These are phyloP conservation scores for Hedychridium roseum DNA, from an alignment of 2,888 invertebrate genomes.

Conservation along the genomic window DNA sequence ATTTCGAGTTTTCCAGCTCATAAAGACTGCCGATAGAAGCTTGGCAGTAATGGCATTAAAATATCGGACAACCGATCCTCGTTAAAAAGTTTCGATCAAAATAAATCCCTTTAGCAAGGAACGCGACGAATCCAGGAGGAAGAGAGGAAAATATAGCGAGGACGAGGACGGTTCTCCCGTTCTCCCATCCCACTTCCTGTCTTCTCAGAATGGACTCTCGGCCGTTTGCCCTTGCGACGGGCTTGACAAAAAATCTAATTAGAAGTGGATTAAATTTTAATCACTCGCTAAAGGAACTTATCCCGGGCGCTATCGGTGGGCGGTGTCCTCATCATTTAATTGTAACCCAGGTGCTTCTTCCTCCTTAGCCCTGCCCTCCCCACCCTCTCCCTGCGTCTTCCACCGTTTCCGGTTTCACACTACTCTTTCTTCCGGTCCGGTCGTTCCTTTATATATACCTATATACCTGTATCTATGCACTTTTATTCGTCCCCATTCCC, in stretches of 20 bases:
- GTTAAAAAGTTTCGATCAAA: conserved; percentile 59
- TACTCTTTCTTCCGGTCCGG: background rate
- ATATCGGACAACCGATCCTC: conserved; percentile 55
- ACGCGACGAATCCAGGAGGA: conserved; percentile 15
- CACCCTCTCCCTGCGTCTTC: conserved; percentile 5
- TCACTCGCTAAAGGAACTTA: conserved; percentile 55
- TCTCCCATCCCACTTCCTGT: conserved; percentile 13
- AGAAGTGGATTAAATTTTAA: conserved; percentile 61
- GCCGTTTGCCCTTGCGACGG: conserved; percentile 32
- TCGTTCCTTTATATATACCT: too few species aligned
- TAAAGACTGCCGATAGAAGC: conserved; percentile 3
- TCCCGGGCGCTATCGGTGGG: conserved; percentile 49
- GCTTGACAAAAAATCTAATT: conserved; percentile 56
- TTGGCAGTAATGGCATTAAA: conserved; percentile 50
- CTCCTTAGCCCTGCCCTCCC: conserved; percentile 20
- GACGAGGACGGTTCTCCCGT: conserved; percentile 1
- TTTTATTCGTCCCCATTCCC: conserved; percentile 4
- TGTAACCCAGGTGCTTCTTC: conserved; percentile 36
- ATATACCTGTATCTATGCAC: too few species aligned
- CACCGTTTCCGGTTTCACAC: conserved; percentile 20
- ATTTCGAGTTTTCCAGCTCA: too few species aligned
- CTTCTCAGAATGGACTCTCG: conserved; percentile 22
- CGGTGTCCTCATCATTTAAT: conserved; percentile 56
- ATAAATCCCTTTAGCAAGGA: conserved; percentile 53
- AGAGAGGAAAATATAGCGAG: conserved; percentile 14